phyloP scores from a whole-genome alignment of 2,888 invertebrate species.

The Embidobia sp. region DNA sequence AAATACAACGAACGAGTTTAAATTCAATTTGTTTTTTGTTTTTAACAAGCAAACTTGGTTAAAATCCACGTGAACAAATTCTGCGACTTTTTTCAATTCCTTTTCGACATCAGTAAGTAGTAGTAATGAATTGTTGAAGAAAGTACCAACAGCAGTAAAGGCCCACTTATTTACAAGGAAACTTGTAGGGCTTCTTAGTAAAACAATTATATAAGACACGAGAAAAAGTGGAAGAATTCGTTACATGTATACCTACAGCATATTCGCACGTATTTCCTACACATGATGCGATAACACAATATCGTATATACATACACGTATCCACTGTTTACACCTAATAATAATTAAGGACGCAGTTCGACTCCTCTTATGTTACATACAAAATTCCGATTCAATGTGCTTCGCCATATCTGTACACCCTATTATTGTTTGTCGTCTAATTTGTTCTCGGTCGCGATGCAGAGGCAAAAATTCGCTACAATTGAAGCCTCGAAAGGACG shows the following conservation, averaged over 20 bases:
- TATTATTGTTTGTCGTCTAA: constrained; percentile 45
- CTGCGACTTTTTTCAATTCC: neutral
- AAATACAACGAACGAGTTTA: no score
- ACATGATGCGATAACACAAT: constrained; percentile 35
- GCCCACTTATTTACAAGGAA: constrained; percentile 34
- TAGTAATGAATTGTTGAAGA: no score
- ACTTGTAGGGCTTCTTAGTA: constrained; percentile 1
- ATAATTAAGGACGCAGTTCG: constrained; percentile 42
- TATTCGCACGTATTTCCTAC: constrained; percentile 30
- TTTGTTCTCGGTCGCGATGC: constrained; percentile 20
- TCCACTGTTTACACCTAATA: constrained; percentile 45
- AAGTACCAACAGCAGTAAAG: neutral
- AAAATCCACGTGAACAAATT: no score
- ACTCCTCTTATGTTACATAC: constrained; percentile 55
- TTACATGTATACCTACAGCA: constrained; percentile 23
- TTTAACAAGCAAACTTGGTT: no score
- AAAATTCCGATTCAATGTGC: constrained; percentile 63
- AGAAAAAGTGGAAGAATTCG: constrained; percentile 32
- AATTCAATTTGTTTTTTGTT: no score
- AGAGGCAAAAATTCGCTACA: constrained; percentile 43
- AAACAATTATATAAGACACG: constrained; percentile 24
- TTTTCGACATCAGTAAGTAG: no score
- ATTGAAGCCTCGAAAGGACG: neutral
- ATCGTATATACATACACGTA: constrained; percentile 54
- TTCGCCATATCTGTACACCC: constrained; percentile 61